Percentiles rank a stretch among this genome's conserved stretches.
These are phyloP conservation scores for Thereva nobilitata DNA, from an alignment of 2,888 invertebrate genomes.

Conservation along the genomic window DNA sequence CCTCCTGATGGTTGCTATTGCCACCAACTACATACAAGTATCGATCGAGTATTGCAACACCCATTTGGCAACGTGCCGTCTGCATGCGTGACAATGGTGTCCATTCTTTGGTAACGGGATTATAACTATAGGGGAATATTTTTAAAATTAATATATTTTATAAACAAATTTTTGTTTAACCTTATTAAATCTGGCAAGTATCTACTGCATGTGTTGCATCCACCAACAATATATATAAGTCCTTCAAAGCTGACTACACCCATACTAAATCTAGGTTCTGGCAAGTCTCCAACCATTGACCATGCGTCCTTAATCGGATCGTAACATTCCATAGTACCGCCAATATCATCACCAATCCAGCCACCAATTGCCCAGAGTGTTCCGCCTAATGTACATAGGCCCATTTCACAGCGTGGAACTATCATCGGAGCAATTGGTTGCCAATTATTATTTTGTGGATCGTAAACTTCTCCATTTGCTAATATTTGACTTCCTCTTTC, in stretches of 20 bases:
- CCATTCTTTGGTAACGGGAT: slow-evolving; percentile 83
- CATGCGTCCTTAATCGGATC: slow-evolving; percentile 79
- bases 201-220: slow-evolving; percentile 79
- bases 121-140: slow-evolving; percentile 62
- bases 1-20: slow-evolving; percentile 78
- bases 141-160: not conserved
- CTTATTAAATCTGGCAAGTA: slow-evolving; percentile 76
- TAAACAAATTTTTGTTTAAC: slow-evolving; percentile 43
- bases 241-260: slow-evolving; percentile 73
- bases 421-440: slow-evolving; percentile 72
- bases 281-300: slow-evolving; percentile 76
- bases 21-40: slow-evolving; percentile 88
- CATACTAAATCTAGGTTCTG: slow-evolving; percentile 88
- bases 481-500: slow-evolving; percentile 88
- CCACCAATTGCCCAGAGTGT: slow-evolving; percentile 88
- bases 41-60: slow-evolving; percentile 82
- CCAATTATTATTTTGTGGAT: slow-evolving; percentile 69
- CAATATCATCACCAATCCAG: slow-evolving; percentile 91
- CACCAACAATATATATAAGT: slow-evolving; percentile 85
- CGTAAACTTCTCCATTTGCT: slow-evolving; percentile 83
- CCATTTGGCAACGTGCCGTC: slow-evolving; percentile 84
- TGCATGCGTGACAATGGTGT: slow-evolving; percentile 75
- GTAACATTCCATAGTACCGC: slow-evolving; percentile 84
- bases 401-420: slow-evolving; percentile 87
- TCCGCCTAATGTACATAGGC: slow-evolving; percentile 81